Percentiles rank a stretch among this genome's conserved stretches.
Conservation (phyloP, 2,113 vertebrate species). For the Eudyptes chrysolophus region DNA sequence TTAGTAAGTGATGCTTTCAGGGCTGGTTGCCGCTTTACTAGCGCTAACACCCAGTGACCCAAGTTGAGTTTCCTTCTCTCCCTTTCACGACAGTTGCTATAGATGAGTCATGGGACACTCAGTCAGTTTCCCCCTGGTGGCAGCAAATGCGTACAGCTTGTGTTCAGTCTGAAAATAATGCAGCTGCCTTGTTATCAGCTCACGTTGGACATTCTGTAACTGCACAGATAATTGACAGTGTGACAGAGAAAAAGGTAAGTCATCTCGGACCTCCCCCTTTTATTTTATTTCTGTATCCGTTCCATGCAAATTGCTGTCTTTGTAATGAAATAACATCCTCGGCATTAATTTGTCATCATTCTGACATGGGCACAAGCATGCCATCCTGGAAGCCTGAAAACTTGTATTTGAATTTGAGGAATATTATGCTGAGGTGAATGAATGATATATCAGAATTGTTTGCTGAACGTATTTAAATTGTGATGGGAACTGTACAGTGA, state of each 20-base stretch:
- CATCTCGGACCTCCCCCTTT: neutral
- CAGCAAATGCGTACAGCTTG: constrained; percentile 91
- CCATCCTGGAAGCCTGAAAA: neutral
- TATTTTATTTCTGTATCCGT: neutral
- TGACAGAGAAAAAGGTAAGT: constrained; percentile 83
- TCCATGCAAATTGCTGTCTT: neutral
- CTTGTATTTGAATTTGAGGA: neutral
- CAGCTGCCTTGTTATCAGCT: constrained; percentile 87
- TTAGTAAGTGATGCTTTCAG: neutral
- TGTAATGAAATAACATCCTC: too few species aligned
- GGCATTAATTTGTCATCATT: accelerated
- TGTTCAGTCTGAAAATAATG: constrained; percentile 85
- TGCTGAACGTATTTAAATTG: neutral
- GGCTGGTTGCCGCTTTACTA: neutral
- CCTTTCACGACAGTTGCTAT: constrained; percentile 76
- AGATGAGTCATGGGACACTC: constrained; percentile 90
- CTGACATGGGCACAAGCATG: neutral
- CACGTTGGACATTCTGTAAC: constrained; percentile 85
- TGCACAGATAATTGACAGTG: constrained; percentile 77
- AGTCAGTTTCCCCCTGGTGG: constrained; percentile 96
- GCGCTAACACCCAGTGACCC: neutral
- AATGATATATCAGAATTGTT: neutral
- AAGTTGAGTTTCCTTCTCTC: neutral
- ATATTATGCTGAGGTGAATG: neutral
- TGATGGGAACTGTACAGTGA: neutral